Base-by-base conservation (phyloP, 2,113 vertebrate genomes). In the Dolichallabes microphthalmus region DNA sequence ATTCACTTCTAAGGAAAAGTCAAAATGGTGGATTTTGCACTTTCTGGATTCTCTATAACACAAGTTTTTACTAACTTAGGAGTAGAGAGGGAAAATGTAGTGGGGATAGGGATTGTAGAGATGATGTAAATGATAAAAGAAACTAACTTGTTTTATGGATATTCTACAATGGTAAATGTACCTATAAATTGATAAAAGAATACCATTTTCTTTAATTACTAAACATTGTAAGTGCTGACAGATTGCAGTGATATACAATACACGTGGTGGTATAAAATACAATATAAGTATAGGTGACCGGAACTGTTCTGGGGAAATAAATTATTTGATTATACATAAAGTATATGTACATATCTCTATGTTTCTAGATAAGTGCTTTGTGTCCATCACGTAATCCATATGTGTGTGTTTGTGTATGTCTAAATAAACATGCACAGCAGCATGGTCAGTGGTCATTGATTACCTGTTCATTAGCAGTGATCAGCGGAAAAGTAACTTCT, bases 391-490 rank as follows among this genome's bases (percentile, higher is more conserved):
- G 25, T n/a, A n/a, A n/a, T 52, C 71, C 39, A 50, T 50, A 74
- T 6, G 4, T n/a, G 22, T 74, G 22, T 74, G 45, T 53, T 19
- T 25, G n/a, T 60, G 58, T 68, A 74, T 71, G 32, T 81, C 35
- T 82, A 64, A 66, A 64, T 64, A 76, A 22, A n/a, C 66, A 45
- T 45, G 45, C 45, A 35, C 73, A 75, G 73, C 68, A 63, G 90
- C 90, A 92, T 89, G 88, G 90, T 90, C 87, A 82, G 89, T 64
- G 90, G 89, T 82, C 78, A 86, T 88, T 73, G 91, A 95, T 94
- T 69, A 89, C 75, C 27, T 78, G 89, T 91, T 94, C 91, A 90
- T 94, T 93, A 94, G 89, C 87, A 91, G 89, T 74, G 91, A 86
- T 87, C 12, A 88, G 88, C 87, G 78, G 88, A 66, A 87, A 52